Conservation (phyloP, 2,113 vertebrate genomes). For the Amblyopsis rosae region DNA sequence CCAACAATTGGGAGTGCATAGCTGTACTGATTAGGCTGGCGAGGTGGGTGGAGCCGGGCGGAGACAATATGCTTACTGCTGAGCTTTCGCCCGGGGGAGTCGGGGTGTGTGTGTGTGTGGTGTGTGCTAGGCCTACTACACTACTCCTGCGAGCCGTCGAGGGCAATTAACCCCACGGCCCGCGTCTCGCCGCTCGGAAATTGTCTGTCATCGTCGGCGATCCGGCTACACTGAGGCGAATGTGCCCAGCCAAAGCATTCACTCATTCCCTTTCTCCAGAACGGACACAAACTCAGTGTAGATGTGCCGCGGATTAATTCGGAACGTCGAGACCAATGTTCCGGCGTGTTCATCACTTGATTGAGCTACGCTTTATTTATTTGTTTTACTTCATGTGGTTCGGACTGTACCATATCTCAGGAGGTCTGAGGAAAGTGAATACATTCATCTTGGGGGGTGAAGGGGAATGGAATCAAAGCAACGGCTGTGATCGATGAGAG, state of each 20-base stretch:
- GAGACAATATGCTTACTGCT: constrained; percentile 67
- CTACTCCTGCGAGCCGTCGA: constrained; percentile 42
- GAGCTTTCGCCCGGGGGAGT: constrained; percentile 58
- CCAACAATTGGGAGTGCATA: constrained; percentile 63
- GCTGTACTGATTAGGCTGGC: constrained; percentile 60
- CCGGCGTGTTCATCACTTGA: background rate
- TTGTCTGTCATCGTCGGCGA: constrained; percentile 45
- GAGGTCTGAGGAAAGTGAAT: constrained; percentile 31
- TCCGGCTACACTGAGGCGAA: constrained; percentile 24
- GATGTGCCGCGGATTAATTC: no score
- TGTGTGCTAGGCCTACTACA: constrained; percentile 23
- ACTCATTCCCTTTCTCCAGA: background rate
- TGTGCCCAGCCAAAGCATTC: constrained; percentile 28
- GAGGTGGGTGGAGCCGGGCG: constrained; percentile 48
- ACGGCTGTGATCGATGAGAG: constrained; percentile 45
- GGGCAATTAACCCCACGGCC: constrained; percentile 69
- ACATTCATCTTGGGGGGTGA: constrained; percentile 51
- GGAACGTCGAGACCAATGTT: background rate
- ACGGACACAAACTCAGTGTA: no score
- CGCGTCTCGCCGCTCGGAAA: constrained; percentile 66
- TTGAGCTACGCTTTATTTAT: constrained; percentile 8
- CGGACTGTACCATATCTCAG: constrained; percentile 35
- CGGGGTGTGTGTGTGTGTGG: no score
- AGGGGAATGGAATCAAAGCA: constrained; percentile 34
- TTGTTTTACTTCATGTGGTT: constrained; percentile 17